Base-by-base conservation (phyloP, 1,140 invertebrate species). In the Macrostomum lignano region DNA sequence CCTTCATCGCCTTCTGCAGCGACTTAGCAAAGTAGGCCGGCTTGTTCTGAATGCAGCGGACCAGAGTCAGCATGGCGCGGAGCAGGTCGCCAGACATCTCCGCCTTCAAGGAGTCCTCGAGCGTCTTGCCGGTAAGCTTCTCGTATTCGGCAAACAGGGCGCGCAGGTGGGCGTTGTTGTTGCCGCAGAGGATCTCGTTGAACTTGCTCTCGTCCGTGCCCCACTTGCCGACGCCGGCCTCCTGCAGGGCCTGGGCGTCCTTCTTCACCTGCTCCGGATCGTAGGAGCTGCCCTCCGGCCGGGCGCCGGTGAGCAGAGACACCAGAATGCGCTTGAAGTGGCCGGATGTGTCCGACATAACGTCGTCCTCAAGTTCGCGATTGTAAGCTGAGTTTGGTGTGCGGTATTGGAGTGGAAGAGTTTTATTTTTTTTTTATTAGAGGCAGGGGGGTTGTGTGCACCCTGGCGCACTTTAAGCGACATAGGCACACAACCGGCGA, bases 161-260 rank as follows among this genome's bases (percentile, higher is more conserved):
- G 36, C 46, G 38, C 14, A 55, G 41, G 30, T 48, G 43, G 33
- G 51, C 50, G 39, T 48, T 47, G 35, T 48, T 39, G 20, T 44
- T 35, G 9, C 34, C 38, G 7, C 46, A 40, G 23, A 53, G 50
- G 21, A 53, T 49, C 3, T 42, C 19, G 36, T 43, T 45, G 29
- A 38, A 43, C 28, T 44, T 46, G 21, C 49, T 48, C 38, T 65
- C 61, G 41, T 65, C 61, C 5, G 61, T 64, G n/a, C 61, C 61
- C 41, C 56, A 52, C 31, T 47, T 47, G 17, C 53, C 48, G 25
- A 59, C 60, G 15, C 62, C 63, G n/a, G 61, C 48, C 32, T 54
- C 43, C n/a, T 30, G 13, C 2, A 41, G 20, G 9, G 20, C 31
- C 23, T 31, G 21, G 2, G 33, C 40, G 22, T 39, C 37, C 33